Evolutionary conservation across 2,113 vertebrate species (phyloP), one percentile per base, ranked within the genome.

Genomic region (Dicrurus megarhynchus): DNA sequence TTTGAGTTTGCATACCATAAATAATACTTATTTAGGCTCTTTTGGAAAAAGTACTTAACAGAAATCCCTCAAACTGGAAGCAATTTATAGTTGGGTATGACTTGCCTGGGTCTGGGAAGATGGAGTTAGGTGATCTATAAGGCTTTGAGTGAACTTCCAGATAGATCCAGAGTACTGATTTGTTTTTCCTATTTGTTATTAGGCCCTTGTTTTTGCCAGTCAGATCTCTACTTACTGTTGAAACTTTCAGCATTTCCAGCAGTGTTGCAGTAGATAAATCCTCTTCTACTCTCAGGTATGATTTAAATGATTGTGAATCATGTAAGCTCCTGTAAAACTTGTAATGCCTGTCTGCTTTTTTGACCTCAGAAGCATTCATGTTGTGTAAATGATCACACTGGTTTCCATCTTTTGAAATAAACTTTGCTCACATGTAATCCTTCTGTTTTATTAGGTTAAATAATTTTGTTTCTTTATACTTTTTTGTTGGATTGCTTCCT

Each of bases 201-300:
- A 99, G 99, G 94, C 99, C 99, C 4, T 97, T 99, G 70, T 98
- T 99, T 97, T 97, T 99, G 87, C 99, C 99, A 19, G 96, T 99
- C 68, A 98, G 99, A 85, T 99, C 99, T 44, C 98, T 99, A 39
- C 96, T 99, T 79, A 98, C 99, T 24, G 99, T 99, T 42, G 99
- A 99, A 97, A 99, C 99, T 22, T 99, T 99, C 97, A 99, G 99
- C 92, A 98, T 99, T 96, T 99, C 99, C 55, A 99, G 99, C 95
- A 99, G 98, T 18, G 98, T 99, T 52, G 98, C 99, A 24, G 93
- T 99, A 90, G 99, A 99, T 95, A 99, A 98, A 73, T 99, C 99
- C 1, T 99, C 99, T 22, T 99, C 99, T 69, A 99, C 98, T 79
- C 98, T 99, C 94, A 99, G 99, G 99, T 99, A 98, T 70, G 33